Evolutionary conservation across 2,797 vertebrate genomes (phyloP).

Genomic region (Pitangus sulphuratus): DNA sequence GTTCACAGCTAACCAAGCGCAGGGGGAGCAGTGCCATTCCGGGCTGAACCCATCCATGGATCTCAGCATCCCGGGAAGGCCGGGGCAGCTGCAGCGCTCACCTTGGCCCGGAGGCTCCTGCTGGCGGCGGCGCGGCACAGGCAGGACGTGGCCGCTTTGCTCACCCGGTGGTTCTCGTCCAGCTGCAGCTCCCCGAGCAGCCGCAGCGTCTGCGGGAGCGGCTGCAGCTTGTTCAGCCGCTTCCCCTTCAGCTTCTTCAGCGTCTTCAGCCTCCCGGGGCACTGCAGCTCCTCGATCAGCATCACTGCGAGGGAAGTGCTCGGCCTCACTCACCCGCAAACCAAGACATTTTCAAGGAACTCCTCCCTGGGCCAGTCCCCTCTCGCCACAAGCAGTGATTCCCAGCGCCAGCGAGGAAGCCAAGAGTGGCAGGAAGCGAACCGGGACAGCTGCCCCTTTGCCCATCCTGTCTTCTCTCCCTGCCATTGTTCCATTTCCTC

Average conservation of each 20-base stretch:
- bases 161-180: slow-evolving; percentile 84
- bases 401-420: background rate
- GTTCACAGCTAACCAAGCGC: background rate
- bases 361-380: background rate
- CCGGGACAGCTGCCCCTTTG: background rate
- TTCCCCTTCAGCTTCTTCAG: slow-evolving; percentile 85
- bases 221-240: slow-evolving; percentile 83
- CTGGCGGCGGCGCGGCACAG: slow-evolving; percentile 76
- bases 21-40: no score
- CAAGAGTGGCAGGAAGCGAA: background rate
- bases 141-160: slow-evolving; percentile 80
- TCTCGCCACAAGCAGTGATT: background rate
- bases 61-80: background rate
- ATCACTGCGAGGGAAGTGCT: slow-evolving; percentile 75
- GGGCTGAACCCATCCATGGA: no score
- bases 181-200: slow-evolving; percentile 86
- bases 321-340: background rate
- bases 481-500: background rate
- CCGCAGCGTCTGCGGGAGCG: slow-evolving; percentile 82
- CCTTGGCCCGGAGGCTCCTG: slow-evolving; percentile 85
- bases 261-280: slow-evolving; percentile 79
- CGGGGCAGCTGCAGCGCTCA: no score
- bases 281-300: slow-evolving; percentile 81
- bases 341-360: background rate
- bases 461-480: background rate